Evolutionary conservation across 2,113 vertebrate genomes (phyloP).

Genomic region (Chionis minor): DNA sequence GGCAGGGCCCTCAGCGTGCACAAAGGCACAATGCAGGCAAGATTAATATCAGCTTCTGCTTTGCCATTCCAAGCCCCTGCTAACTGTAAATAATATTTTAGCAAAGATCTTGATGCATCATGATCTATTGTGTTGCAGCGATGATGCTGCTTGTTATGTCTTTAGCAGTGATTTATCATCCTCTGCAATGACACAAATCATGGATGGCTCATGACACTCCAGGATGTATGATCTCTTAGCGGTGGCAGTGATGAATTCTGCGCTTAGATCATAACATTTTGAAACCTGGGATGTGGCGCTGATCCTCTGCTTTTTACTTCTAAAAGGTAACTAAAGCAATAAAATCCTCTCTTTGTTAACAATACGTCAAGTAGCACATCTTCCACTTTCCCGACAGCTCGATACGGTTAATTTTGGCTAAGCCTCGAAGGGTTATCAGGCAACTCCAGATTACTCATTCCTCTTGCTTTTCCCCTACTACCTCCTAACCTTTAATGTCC

Average conservation of each 20-base stretch:
- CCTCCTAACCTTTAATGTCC: constrained; percentile 65
- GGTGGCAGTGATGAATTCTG: constrained; percentile 67
- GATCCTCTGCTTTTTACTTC: constrained; percentile 56
- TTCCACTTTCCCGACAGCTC: not conserved
- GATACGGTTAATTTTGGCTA: not conserved
- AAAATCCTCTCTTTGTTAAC: constrained; percentile 36
- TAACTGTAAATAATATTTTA: constrained; percentile 76
- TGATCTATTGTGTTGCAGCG: constrained; percentile 73
- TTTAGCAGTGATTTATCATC: constrained; percentile 76
- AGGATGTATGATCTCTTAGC: constrained; percentile 68
- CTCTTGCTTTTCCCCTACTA: constrained; percentile 43
- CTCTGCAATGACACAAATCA: constrained; percentile 76
- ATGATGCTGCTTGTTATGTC: constrained; percentile 72
- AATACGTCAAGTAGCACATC: not conserved
- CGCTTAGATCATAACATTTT: constrained; percentile 68
- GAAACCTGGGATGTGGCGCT: constrained; percentile 63
- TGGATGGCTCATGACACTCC: constrained; percentile 65
- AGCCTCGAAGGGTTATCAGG: constrained; percentile 36
- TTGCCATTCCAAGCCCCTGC: constrained; percentile 59
- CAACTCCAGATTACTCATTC: constrained; percentile 54
- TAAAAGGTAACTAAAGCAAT: constrained; percentile 58
- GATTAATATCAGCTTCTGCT: constrained; percentile 72
- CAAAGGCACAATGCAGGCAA: constrained; percentile 49
- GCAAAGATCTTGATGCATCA: constrained; percentile 73
- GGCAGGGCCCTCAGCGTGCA: not conserved